Conservation (phyloP, 2,113 vertebrate species). For the Pantherophis guttatus region DNA sequence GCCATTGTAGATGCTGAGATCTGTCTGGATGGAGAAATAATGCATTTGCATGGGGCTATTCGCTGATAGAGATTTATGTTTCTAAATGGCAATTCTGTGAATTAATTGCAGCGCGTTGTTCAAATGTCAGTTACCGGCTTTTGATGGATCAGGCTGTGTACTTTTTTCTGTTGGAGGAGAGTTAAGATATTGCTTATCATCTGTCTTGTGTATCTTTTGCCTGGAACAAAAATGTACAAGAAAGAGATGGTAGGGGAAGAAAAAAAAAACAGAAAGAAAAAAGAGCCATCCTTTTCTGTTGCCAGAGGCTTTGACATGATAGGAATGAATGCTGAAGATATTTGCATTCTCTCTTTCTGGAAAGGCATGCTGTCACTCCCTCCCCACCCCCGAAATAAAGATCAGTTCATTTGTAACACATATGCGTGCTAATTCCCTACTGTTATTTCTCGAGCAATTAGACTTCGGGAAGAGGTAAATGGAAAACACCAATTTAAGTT, state of each 20-base stretch:
- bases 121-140: conserved; percentile 50
- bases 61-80: conserved; percentile 52
- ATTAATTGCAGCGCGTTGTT: conserved; percentile 53
- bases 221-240: conserved; percentile 36
- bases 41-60: conserved; percentile 24
- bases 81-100: conserved; percentile 33
- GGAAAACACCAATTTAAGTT: conserved; percentile 2
- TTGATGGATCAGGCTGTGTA: conserved; percentile 43
- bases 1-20: neutral
- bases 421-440: neutral
- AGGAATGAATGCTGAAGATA: conserved; percentile 5
- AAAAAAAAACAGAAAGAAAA: neutral
- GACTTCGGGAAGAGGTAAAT: neutral
- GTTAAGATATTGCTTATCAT: conserved; percentile 47
- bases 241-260: neutral
- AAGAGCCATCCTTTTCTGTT: conserved; percentile 22
- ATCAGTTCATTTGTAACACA: conserved; percentile 17
- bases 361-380: neutral
- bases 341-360: conserved; percentile 7
- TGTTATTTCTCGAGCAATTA: conserved; percentile 28
- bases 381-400: neutral
- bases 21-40: neutral
- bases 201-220: conserved; percentile 48
- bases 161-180: conserved; percentile 35
- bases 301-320: neutral